These are phyloP conservation scores for Muscicapa striata DNA, from an alignment of 2,797 vertebrate genomes.

Conservation along the genomic window DNA sequence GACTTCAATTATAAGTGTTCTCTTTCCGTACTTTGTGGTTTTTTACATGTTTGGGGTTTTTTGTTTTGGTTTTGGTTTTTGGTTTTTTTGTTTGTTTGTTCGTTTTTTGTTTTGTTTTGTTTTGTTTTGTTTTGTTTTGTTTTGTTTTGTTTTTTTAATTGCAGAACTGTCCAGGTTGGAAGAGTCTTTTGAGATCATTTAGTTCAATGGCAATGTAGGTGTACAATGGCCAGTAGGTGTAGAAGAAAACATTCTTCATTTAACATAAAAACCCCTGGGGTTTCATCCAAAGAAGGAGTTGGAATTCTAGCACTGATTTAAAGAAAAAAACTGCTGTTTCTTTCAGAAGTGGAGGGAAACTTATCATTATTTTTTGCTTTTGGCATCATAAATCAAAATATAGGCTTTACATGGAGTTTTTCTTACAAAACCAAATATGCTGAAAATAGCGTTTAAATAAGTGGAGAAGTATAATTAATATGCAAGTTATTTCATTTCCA, in stretches of 20 bases:
- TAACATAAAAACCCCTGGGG: neutral
- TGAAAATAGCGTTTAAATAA: neutral
- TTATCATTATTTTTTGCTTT: neutral
- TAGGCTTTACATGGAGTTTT: neutral
- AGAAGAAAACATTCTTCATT: neutral
- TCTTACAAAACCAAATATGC: neutral
- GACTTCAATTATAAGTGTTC: neutral
- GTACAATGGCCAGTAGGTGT: neutral
- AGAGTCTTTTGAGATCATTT: neutral
- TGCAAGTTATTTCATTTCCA: neutral
- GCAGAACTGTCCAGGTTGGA: neutral
- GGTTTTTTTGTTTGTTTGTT: no score
- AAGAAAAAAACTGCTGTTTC: neutral
- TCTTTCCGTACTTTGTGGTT: neutral
- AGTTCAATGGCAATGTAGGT: neutral
- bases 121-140: neutral
- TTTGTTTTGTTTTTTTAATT: neutral
- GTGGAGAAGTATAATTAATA: neutral
- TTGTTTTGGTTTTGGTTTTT: fast-evolving
- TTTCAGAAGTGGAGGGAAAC: neutral
- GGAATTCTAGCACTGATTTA: neutral
- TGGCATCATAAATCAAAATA: neutral
- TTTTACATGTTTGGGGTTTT: neutral
- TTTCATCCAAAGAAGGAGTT: neutral
- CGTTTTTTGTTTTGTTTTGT: no score